Percentiles rank a stretch among this genome's conserved stretches.
Evolutionary conservation across 2,797 vertebrate genomes (phyloP).

Genomic region (Anguilla megastoma): DNA sequence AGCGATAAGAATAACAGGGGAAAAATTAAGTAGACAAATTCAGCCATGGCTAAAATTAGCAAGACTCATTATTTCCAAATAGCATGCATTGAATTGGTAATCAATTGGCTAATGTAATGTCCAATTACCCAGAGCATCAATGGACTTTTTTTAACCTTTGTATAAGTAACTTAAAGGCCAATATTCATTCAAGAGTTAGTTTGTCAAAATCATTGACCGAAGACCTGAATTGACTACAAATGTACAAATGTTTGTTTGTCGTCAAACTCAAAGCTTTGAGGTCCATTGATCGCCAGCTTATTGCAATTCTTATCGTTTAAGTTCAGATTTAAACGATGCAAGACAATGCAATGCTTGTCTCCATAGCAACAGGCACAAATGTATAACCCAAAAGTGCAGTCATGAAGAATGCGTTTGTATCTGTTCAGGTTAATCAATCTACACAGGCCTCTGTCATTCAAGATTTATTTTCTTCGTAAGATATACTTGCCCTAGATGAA

Average conservation of each 20-base stretch:
- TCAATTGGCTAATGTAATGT: constrained; percentile 17
- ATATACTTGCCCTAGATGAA: background rate
- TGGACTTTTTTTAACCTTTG: background rate
- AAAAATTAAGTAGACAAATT: background rate
- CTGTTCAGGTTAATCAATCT: background rate
- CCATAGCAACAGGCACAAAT: background rate
- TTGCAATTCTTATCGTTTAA: background rate
- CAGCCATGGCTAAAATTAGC: background rate
- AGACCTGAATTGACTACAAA: background rate
- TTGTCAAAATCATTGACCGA: background rate
- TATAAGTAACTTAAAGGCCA: constrained; percentile 1
- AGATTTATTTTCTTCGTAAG: background rate
- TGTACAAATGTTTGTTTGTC: background rate
- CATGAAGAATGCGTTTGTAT: background rate
- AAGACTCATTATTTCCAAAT: background rate
- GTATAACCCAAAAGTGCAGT: background rate
- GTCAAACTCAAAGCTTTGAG: background rate
- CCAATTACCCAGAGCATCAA: background rate
- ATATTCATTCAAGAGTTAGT: background rate
- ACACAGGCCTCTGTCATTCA: background rate
- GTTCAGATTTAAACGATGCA: background rate
- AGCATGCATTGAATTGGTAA: constrained; percentile 15
- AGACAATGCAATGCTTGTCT: background rate
- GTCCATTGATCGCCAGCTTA: background rate
- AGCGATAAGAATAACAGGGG: background rate